Evolutionary conservation across 2,888 invertebrate species (phyloP), one percentile per base, ranked within the genome.

Genomic region (Cremastobaeus sp.): DNA sequence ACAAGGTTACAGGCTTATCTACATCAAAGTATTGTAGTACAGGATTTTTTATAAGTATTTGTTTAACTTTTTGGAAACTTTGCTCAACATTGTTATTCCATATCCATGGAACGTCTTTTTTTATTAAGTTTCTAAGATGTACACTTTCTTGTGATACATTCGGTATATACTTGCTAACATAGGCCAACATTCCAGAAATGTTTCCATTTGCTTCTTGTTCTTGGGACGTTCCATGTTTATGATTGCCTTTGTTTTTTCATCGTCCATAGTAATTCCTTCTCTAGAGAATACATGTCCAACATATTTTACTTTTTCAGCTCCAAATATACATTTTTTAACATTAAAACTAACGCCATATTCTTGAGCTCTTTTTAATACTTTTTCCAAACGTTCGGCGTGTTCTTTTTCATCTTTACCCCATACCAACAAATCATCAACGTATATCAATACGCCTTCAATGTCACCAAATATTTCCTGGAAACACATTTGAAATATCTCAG

Each of bases 401-500:
- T 60, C 45, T 50, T 48, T 45, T 59, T 45, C 9, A 43, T 34
- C 78, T 78, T 43, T 37, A 45, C 64, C 83, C 47, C 69, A 81
- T 6, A 83, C 45, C 18, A 83, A 41, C 4, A 83, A 48, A 72
- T 83, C 82, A 74, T 84, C 82, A 21, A 82, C 70, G 60, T 79
- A 79, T 2, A 77, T 70, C 20, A 71, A 69, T 14, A 80, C 78
- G 17, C 80, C 80, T 52, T 73, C 55, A 3, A 81, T 50, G 32
- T 76, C 76, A 6, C 59, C 70, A 57, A 82, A 82, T 15, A 81
- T 76, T 21, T 78, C 39, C 11, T 62, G 48, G 55, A 80, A 74
- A 45, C 47, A 41, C 28, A 72, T 59, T 39, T 81, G 84, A 57
- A 57, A 45, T 12, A 57, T 43, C 35, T 57, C 57, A 9, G 57